A percentile compares a stretch with the other conserved stretches of the same genome.
Conservation (phyloP, 1,140 invertebrate species). For the Zophobas atratus region DNA sequence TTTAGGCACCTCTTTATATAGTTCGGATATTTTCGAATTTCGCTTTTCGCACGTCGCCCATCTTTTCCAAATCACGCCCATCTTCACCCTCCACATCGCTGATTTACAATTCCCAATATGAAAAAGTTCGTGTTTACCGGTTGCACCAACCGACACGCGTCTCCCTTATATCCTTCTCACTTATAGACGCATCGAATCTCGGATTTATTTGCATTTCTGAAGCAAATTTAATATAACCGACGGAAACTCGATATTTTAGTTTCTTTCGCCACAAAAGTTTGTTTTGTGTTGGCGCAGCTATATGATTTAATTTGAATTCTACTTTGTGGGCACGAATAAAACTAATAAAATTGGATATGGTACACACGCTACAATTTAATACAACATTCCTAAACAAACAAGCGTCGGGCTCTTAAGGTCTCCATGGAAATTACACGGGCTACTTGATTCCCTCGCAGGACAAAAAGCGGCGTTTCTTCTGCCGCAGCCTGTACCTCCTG, state of each 20-base stretch:
- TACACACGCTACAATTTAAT: constrained; percentile 28
- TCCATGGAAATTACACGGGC: constrained; percentile 36
- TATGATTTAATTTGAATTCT: constrained; percentile 22
- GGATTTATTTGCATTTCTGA: constrained; percentile 31
- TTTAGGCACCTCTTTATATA: no score
- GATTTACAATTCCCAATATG: no score
- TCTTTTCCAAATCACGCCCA: no score
- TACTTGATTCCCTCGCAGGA: constrained; percentile 25
- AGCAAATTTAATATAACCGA: constrained; percentile 22
- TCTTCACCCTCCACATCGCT: no score
- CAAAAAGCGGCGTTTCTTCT: constrained; percentile 29
- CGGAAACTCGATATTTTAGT: constrained; percentile 14
- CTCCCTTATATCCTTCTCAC: not conserved
- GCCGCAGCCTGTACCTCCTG: constrained; percentile 7
- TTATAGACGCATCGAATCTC: not conserved
- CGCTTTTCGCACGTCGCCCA: no score
- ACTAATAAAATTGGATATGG: constrained; percentile 33
- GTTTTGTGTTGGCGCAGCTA: constrained; percentile 17
- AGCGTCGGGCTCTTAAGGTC: constrained; percentile 12
- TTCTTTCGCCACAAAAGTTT: constrained; percentile 15
- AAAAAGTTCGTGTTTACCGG: no score
- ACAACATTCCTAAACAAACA: constrained; percentile 40
- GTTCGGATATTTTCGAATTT: no score
- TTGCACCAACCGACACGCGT: not conserved
- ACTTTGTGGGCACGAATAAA: constrained; percentile 11